Percentiles rank a stretch among this genome's conserved stretches.
Conservation (phyloP, 2,113 vertebrate species). For the Pithys albifrons region DNA sequence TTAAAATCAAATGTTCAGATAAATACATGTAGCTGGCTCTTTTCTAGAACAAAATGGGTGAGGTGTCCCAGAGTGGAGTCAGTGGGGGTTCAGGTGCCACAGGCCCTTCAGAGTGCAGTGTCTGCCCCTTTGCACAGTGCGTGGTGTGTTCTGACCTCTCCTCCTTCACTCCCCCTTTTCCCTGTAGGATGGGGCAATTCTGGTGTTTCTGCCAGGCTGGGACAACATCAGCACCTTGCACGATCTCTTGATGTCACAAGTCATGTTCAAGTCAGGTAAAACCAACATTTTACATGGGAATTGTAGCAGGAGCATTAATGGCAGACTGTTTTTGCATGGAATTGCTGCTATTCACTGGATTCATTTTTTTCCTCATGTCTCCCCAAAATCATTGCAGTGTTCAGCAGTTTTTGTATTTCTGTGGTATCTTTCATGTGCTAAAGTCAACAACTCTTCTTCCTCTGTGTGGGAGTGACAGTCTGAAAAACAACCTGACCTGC, state of each 20-base stretch:
- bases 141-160: not conserved
- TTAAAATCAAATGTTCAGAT: not conserved
- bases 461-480: not conserved
- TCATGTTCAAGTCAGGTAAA: slow-evolving; percentile 96
- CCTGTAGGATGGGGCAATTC: slow-evolving; percentile 90
- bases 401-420: not conserved
- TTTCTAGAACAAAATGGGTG: fast-evolving
- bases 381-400: not conserved
- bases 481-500: not conserved
- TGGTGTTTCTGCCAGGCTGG: slow-evolving; percentile 97
- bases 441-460: not conserved
- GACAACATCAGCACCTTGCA: slow-evolving; percentile 95
- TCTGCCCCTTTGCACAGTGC: not conserved
- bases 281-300: not conserved
- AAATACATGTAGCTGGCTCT: no score
- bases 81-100: not conserved
- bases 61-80: not conserved
- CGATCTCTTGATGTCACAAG: slow-evolving; percentile 89
- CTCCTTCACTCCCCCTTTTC: not conserved
- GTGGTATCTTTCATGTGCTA: not conserved
- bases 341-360: not conserved
- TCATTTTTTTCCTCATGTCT: fast-evolving
- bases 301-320: not conserved
- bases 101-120: not conserved
- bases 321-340: not conserved